Conservation (phyloP, 2,797 vertebrate species). For the Neomorphus geoffroyi region DNA sequence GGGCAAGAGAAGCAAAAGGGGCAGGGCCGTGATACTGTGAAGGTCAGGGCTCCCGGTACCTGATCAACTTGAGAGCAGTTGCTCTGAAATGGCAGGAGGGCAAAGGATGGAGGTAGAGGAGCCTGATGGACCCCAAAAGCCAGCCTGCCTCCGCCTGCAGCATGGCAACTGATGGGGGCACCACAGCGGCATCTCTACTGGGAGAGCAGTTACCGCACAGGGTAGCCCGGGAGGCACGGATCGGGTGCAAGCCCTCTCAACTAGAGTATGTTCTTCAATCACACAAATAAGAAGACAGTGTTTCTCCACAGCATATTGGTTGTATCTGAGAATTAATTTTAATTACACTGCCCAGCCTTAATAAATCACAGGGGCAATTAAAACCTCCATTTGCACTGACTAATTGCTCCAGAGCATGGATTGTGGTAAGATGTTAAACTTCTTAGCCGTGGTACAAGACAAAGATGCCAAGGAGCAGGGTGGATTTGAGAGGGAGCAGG, state of each 20-base stretch:
- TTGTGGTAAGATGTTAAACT: constrained; percentile 20
- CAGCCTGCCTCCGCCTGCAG: background rate
- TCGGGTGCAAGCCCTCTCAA: background rate
- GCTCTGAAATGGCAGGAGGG: background rate
- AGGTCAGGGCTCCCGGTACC: background rate
- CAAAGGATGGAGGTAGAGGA: background rate
- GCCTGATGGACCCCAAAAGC: background rate
- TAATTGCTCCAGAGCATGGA: constrained; percentile 22
- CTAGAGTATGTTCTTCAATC: background rate
- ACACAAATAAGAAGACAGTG: background rate
- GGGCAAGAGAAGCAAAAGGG: background rate
- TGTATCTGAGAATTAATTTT: constrained; percentile 24
- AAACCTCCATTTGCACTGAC: constrained; percentile 39
- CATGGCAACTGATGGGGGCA: background rate
- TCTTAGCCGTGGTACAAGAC: background rate
- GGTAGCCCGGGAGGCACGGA: background rate
- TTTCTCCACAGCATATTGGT: constrained; percentile 1
- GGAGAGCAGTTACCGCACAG: background rate
- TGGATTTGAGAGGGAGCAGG: background rate
- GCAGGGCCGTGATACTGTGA: background rate
- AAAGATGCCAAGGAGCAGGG: background rate
- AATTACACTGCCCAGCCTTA: constrained; percentile 7
- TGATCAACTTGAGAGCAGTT: background rate
- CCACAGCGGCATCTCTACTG: background rate
- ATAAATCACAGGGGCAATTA: constrained; percentile 65